Base-by-base conservation (phyloP, 2,113 vertebrate species). In the Rhinichthys klamathensis region DNA sequence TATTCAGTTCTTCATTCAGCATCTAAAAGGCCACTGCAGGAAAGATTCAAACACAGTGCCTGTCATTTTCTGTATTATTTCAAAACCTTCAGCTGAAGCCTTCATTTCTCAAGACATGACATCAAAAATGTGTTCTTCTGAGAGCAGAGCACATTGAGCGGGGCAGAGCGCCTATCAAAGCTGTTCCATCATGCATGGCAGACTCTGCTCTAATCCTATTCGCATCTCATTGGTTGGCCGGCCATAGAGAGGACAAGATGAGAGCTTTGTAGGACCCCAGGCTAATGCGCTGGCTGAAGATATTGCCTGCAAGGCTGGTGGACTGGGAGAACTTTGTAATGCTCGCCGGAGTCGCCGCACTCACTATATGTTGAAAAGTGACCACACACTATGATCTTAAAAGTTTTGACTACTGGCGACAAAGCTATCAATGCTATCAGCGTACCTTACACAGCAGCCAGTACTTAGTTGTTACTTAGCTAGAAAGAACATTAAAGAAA, bases 131-230 rank as follows among this genome's bases (percentile, higher is more conserved):
- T 41, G 67, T 60, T 86, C 84, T 85, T 85, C 27, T 25, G 60
- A 86, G 85, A 78, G 60, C 76, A 79, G 86, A 72, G 81, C 13
- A 32, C 30, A 27, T 21, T 2, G 49, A 41, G 49, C 4, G 3
- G 67, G 49, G 81, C 63, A 81, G 65, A 41, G 41, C 77, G 84
- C 80, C 76, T 32, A 87, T 88, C 79, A 88, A 79, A 82, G 86
- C 83, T 58, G 86, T 81, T 77, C 38, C 65, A 83, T 87, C 87
- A 77, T 77, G 86, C 87, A 85, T 73, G 80, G 73, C 54, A 60
- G 54, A 79, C 73, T 54, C 78, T 16, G 46, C 86, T 84, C 83
- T 89, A 90, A 91, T 89, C 88, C 86, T 44, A 65, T 58, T 82
- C 67, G 15, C 81, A 83, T 83, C 67, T 84, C 21, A n/a, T 79